These are phyloP conservation scores for Phortica magna DNA, from an alignment of 2,888 invertebrate species.

Conservation along the genomic window DNA sequence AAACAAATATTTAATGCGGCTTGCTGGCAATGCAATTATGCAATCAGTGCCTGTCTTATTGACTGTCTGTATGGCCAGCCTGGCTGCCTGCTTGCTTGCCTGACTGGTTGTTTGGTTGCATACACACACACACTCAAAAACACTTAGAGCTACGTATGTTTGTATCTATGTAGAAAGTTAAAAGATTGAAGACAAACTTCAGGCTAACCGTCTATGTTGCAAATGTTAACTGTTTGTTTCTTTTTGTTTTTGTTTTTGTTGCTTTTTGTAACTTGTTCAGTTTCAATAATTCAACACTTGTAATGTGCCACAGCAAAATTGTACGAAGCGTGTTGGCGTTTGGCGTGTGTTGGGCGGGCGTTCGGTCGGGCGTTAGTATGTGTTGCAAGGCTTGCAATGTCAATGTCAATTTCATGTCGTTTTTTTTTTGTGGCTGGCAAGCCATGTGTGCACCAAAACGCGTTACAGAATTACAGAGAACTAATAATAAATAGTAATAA, in stretches of 20 bases:
- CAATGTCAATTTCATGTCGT: conserved; percentile 55
- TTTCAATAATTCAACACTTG: conserved; percentile 34
- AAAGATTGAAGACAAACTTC: background rate
- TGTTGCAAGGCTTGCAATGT: conserved; percentile 44
- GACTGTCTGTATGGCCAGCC: background rate
- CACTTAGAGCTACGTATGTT: background rate
- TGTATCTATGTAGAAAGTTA: background rate
- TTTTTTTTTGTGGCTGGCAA: conserved; percentile 34
- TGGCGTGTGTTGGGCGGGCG: too few species aligned
- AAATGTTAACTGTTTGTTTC: conserved; percentile 9
- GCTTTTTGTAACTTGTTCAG: background rate
- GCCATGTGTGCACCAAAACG: conserved; percentile 13
- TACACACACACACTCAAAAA: background rate
- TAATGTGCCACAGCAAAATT: too few species aligned
- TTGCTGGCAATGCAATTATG: conserved; percentile 10
- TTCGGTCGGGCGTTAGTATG: too few species aligned
- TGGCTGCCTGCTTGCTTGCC: background rate
- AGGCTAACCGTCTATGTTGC: background rate
- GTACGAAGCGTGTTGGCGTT: too few species aligned
- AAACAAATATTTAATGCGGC: conserved; percentile 27
- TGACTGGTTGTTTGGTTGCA: background rate
- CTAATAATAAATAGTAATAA: conserved; percentile 27
- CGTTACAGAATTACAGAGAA: conserved; percentile 1
- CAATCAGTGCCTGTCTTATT: background rate
- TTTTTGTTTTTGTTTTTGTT: background rate